These are phyloP conservation scores for Ceyx melanurus DNA, from an alignment of 2,113 vertebrate species.

Conservation along the genomic window DNA sequence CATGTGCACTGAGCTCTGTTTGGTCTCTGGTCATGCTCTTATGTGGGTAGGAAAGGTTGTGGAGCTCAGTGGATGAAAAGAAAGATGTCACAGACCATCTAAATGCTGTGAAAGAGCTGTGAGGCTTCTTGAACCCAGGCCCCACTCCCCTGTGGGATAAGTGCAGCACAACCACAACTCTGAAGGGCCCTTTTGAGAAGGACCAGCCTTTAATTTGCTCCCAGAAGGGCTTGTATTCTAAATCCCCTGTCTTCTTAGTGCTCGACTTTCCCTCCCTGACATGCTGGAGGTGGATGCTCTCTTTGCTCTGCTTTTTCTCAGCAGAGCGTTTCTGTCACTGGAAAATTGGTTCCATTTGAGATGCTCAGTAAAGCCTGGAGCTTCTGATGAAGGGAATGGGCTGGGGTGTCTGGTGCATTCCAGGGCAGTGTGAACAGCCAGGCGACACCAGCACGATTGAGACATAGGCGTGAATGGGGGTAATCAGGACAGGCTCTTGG, in stretches of 20 bases:
- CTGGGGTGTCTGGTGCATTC: accelerated
- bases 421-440: not conserved
- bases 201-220: not conserved
- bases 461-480: not conserved
- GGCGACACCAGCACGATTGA: not conserved
- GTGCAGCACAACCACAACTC: not conserved
- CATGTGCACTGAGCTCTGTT: not conserved
- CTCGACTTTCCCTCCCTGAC: not conserved
- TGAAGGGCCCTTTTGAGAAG: not conserved
- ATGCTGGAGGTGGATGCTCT: accelerated
- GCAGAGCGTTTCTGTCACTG: not conserved
- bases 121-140: not conserved
- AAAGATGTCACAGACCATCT: not conserved
- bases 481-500: not conserved
- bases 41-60: not conserved
- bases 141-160: accelerated
- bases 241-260: not conserved
- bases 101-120: not conserved
- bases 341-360: accelerated
- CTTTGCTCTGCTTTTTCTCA: not conserved
- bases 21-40: not conserved
- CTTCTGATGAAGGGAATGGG: not conserved
- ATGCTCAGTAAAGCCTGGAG: not conserved
- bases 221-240: accelerated
- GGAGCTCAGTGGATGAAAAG: not conserved